Conservation (phyloP, 1,140 invertebrate species). For the Stenopsyche tienmushanensis region DNA sequence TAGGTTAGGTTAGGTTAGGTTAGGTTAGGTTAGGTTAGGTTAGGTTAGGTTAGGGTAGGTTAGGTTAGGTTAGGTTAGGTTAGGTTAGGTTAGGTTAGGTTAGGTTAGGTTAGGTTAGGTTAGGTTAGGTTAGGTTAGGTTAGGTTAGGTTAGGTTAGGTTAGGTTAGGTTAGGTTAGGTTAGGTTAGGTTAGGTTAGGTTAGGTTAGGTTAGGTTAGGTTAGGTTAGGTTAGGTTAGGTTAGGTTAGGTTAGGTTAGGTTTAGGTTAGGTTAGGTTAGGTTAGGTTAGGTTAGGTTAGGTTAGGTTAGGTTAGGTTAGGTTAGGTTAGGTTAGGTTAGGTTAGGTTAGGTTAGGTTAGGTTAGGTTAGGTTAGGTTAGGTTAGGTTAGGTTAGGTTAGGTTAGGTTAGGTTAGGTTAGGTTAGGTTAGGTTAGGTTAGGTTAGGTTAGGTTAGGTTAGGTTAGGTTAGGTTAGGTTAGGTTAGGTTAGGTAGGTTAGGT, state of each 20-base stretch:
- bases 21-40: slow-evolving; percentile 21
- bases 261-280: slow-evolving; percentile 42
- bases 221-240: slow-evolving; percentile 42
- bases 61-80: slow-evolving; percentile 37
- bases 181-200: slow-evolving; percentile 43
- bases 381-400: slow-evolving; percentile 43
- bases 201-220: slow-evolving; percentile 43
- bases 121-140: slow-evolving; percentile 26
- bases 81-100: slow-evolving; percentile 20
- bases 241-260: slow-evolving; percentile 13
- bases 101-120: slow-evolving; percentile 40
- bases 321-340: slow-evolving; percentile 40
- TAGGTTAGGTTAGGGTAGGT: slow-evolving; percentile 23
- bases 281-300: slow-evolving; percentile 44
- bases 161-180: slow-evolving; percentile 43
- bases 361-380: slow-evolving; percentile 43
- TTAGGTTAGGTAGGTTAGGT: slow-evolving; percentile 11
- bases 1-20: slow-evolving; percentile 36
- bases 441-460: slow-evolving; percentile 32
- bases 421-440: slow-evolving; percentile 24
- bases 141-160: slow-evolving; percentile 43
- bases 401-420: slow-evolving; percentile 42
- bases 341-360: slow-evolving; percentile 44
- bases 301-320: slow-evolving; percentile 40
- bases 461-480: slow-evolving; percentile 25